phyloP scores from a whole-genome alignment of 2,113 vertebrate genomes.

The Theristicus caerulescens region DNA sequence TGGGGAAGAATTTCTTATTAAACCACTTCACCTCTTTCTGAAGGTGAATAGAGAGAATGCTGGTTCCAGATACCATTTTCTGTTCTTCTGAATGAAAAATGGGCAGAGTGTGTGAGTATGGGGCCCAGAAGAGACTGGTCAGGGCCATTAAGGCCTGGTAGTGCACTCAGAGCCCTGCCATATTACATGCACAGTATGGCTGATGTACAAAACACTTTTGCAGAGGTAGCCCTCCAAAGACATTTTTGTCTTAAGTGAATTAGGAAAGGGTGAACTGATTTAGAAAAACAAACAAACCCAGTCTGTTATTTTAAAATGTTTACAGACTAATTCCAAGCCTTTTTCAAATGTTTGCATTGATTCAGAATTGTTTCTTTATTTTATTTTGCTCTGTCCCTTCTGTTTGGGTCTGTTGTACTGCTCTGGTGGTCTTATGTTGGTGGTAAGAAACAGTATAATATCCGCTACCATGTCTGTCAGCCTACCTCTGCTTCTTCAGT shows the following conservation, averaged over 20 bases:
- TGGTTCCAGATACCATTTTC: background rate
- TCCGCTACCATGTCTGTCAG: background rate
- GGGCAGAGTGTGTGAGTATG: background rate
- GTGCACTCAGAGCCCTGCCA: background rate
- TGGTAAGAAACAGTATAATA: background rate
- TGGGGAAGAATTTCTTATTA: background rate
- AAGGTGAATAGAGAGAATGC: background rate
- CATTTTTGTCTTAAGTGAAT: constrained; percentile 40
- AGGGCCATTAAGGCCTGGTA: background rate
- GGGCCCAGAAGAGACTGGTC: background rate
- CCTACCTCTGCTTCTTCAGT: background rate
- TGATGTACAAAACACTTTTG: background rate
- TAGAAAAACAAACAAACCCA: constrained; percentile 59
- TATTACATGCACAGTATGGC: background rate
- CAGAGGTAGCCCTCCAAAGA: constrained; percentile 19
- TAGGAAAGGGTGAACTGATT: constrained; percentile 46
- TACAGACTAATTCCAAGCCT: constrained; percentile 23
- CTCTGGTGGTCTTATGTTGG: constrained; percentile 47
- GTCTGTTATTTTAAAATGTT: constrained; percentile 37
- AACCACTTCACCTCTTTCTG: background rate
- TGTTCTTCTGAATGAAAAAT: background rate
- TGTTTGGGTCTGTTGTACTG: constrained; percentile 42
- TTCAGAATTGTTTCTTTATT: constrained; percentile 17
- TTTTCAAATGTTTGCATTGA: constrained; percentile 32
- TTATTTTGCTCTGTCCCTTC: constrained; percentile 7